These are phyloP conservation scores for Xylocampa areola DNA, from an alignment of 2,888 invertebrate genomes.

Conservation along the genomic window DNA sequence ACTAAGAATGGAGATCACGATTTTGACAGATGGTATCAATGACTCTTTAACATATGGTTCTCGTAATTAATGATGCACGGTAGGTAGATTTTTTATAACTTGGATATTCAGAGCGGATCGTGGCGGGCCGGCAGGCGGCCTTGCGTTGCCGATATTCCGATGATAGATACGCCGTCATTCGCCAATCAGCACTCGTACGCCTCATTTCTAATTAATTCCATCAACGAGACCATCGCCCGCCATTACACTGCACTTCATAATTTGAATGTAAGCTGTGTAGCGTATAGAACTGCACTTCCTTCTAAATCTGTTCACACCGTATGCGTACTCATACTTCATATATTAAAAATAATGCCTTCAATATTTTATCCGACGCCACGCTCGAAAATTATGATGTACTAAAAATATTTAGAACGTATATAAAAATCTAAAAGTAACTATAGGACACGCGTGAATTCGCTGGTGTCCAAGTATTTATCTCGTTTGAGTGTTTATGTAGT, in stretches of 20 bases:
- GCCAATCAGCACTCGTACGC: slow-evolving; percentile 65
- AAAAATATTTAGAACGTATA: slow-evolving; percentile 45
- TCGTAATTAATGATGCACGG: slow-evolving; percentile 62
- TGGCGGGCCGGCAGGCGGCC: slow-evolving; percentile 62
- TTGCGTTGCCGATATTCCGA: slow-evolving; percentile 63
- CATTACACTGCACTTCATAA: slow-evolving; percentile 59
- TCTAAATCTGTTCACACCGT: slow-evolving; percentile 35
- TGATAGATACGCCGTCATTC: slow-evolving; percentile 63
- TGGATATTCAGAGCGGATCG: slow-evolving; percentile 73
- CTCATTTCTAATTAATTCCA: slow-evolving; percentile 73
- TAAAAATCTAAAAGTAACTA: slow-evolving; percentile 39
- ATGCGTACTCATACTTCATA: slow-evolving; percentile 24
- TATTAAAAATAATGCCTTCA: slow-evolving; percentile 40
- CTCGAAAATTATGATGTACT: slow-evolving; percentile 38
- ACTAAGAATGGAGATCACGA: slow-evolving; percentile 58
- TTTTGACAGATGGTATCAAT: slow-evolving; percentile 59
- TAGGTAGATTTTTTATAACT: slow-evolving; percentile 56
- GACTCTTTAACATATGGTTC: slow-evolving; percentile 58
- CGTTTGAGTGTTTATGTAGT: slow-evolving; percentile 65
- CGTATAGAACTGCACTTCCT: slow-evolving; percentile 37
- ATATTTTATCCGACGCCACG: slow-evolving; percentile 30
- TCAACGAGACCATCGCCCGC: slow-evolving; percentile 64
- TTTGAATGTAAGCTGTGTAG: slow-evolving; percentile 45
- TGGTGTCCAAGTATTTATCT: slow-evolving; percentile 50
- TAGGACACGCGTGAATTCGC: slow-evolving; percentile 11